Conservation (phyloP, 1,140 invertebrate genomes). For the Musca vetustissima region DNA sequence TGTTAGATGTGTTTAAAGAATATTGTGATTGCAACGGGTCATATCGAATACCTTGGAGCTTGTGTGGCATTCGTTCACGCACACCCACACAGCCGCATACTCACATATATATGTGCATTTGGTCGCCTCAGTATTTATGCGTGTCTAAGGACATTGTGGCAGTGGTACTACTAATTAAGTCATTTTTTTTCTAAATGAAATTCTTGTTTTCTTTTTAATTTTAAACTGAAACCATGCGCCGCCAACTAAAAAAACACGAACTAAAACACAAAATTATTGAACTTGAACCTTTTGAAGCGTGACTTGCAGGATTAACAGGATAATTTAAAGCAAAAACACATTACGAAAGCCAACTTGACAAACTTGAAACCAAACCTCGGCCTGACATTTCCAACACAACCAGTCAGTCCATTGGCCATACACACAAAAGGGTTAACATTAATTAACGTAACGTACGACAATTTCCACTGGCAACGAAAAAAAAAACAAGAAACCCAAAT, state of each 20-base stretch:
- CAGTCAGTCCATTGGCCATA: neutral
- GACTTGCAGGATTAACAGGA: conserved; percentile 20
- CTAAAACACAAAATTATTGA: conserved; percentile 12
- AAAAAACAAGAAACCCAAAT: neutral
- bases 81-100: too few relatives aligned
- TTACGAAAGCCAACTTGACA: too few relatives aligned
- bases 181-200: neutral
- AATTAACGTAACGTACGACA: conserved; percentile 12
- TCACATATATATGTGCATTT: neutral
- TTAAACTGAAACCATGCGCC: neutral
- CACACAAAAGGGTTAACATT: conserved; percentile 5
- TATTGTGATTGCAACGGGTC: neutral
- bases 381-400: neutral
- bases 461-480: neutral
- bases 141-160: conserved; percentile 14
- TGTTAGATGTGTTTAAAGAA: conserved; percentile 14
- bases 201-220: conserved; percentile 1
- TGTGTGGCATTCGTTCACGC: neutral
- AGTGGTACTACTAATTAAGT: conserved; percentile 15
- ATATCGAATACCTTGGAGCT: too few relatives aligned
- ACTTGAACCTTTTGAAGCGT: conserved; percentile 23
- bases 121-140: neutral
- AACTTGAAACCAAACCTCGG: conserved; percentile 7
- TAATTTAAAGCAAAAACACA: neutral
- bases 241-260: neutral